phyloP scores from a whole-genome alignment of 2,113 vertebrate genomes.

The Neotoma lepida region DNA sequence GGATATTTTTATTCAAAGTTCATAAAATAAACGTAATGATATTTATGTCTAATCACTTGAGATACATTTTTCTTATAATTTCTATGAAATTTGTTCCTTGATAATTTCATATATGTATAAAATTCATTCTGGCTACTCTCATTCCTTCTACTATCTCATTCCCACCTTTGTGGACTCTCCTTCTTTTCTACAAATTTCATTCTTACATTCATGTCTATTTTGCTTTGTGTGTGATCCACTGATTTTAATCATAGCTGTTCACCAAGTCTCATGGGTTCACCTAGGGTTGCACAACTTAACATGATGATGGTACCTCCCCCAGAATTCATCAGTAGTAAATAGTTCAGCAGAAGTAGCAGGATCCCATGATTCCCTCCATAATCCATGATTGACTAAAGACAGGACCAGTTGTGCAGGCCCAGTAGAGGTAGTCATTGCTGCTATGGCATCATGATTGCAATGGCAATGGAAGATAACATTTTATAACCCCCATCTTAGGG shows the following conservation, averaged over 20 bases:
- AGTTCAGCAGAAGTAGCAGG: background rate
- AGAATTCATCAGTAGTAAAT: background rate
- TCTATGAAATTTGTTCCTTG: background rate
- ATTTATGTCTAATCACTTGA: background rate
- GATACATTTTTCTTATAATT: background rate
- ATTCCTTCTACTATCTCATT: too few species aligned
- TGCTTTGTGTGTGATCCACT: background rate
- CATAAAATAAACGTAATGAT: constrained; percentile 4
- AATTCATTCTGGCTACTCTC: background rate
- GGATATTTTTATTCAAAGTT: background rate
- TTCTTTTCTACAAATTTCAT: too few species aligned
- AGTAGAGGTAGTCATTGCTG: background rate
- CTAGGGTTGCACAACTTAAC: background rate
- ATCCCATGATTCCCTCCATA: background rate
- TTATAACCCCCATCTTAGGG: background rate
- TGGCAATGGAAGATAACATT: background rate
- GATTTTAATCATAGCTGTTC: background rate
- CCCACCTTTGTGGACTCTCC: background rate
- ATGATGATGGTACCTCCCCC: too few species aligned
- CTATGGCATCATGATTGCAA: background rate
- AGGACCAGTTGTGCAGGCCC: background rate
- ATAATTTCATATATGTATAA: background rate
- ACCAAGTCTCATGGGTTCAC: background rate
- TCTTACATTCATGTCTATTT: background rate
- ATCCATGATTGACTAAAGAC: background rate